Evolutionary conservation across 2,113 vertebrate genomes (phyloP).

Genomic region (Alectura lathami): DNA sequence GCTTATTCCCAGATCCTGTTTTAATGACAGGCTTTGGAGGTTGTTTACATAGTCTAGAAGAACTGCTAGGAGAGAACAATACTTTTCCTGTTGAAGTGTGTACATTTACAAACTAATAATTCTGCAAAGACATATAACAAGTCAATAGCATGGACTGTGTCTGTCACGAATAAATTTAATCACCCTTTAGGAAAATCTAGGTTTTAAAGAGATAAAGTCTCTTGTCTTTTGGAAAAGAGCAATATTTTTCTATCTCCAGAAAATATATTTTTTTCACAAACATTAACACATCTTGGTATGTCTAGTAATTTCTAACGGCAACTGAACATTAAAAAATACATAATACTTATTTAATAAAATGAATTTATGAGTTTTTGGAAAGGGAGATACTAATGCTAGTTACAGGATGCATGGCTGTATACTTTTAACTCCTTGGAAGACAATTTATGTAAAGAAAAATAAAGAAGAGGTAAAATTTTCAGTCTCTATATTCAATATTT

Average conservation of each 20-base stretch:
- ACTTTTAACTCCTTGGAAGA: neutral
- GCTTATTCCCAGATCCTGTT: neutral
- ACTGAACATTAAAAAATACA: neutral
- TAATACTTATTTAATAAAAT: neutral
- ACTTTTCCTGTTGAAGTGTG: neutral
- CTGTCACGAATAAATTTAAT: neutral
- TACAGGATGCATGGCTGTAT: neutral
- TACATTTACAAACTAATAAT: neutral
- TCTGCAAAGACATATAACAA: neutral
- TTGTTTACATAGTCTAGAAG: neutral
- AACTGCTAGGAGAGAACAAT: neutral
- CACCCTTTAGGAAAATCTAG: neutral
- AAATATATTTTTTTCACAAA: neutral
- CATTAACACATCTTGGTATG: neutral
- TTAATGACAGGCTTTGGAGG: neutral
- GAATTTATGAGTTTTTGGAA: neutral
- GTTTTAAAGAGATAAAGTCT: neutral
- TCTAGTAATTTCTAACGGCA: neutral
- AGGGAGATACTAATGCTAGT: neutral
- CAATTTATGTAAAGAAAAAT: neutral
- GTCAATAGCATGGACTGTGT: neutral
- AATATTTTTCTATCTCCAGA: neutral
- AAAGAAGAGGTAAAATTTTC: neutral
- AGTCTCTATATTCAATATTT: neutral
- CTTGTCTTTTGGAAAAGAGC: neutral